phyloP scores from a whole-genome alignment of 2,797 vertebrate species.

The Calcarius lapponicus region DNA sequence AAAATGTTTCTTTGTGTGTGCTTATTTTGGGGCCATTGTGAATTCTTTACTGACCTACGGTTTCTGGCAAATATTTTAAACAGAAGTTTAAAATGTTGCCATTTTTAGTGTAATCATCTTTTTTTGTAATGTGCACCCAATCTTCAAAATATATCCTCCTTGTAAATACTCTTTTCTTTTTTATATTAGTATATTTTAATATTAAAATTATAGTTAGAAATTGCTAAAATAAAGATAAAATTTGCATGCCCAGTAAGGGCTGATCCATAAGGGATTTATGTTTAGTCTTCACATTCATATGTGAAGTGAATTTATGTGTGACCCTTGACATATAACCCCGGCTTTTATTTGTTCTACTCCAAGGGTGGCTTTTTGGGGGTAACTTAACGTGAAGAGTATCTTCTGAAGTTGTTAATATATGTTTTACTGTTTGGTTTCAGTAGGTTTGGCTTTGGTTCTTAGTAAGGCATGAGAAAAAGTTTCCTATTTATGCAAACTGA shows the following conservation, averaged over 20 bases:
- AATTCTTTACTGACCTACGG: not conserved
- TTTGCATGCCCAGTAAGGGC: not conserved
- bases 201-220: not conserved
- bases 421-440: not conserved
- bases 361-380: not conserved
- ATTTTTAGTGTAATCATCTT: not conserved
- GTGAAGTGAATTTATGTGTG: not conserved
- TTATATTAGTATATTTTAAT: not conserved
- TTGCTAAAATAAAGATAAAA: not conserved
- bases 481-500: slow-evolving; percentile 40
- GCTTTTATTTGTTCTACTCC: not conserved
- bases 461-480: not conserved
- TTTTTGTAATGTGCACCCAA: not conserved
- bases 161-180: not conserved
- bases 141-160: not conserved
- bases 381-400: not conserved
- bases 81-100: slow-evolving; percentile 34
- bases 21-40: slow-evolving; percentile 5
- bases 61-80: slow-evolving; percentile 49
- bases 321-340: not conserved
- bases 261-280: not conserved
- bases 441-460: not conserved
- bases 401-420: not conserved
- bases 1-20: not conserved
- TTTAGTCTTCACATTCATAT: not conserved